phyloP scores from a whole-genome alignment of 1,140 invertebrate species.

The Anastrepha ludens region DNA sequence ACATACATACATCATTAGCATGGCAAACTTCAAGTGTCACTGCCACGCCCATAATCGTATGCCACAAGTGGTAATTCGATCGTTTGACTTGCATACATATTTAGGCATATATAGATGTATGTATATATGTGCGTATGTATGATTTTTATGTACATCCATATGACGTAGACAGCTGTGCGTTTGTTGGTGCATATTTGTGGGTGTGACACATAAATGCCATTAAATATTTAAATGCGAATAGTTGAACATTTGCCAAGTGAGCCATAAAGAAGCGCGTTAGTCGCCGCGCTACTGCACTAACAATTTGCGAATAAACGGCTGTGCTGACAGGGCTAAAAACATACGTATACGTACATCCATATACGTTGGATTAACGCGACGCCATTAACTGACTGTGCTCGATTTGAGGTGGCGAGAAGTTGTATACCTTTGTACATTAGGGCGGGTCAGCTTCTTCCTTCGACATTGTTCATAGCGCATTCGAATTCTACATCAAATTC shows the following conservation, averaged over 20 bases:
- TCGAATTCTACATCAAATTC: too few species aligned
- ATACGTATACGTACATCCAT: neutral
- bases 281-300: neutral
- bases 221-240: conserved; percentile 50
- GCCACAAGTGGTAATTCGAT: conserved; percentile 8
- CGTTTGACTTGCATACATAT: neutral
- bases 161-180: too few species aligned
- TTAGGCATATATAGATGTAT: neutral
- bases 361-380: neutral
- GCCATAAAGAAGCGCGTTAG: conserved; percentile 33
- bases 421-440: too few species aligned
- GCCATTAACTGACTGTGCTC: neutral
- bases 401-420: neutral
- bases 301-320: neutral
- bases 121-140: neutral
- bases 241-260: conserved; percentile 5
- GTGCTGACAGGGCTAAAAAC: neutral
- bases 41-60: neutral
- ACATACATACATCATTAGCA: neutral
- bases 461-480: too few species aligned
- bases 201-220: conserved; percentile 34
- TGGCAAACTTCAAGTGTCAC: conserved; percentile 6
- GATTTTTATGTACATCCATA: neutral
- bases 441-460: too few species aligned
- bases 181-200: too few species aligned